phyloP scores from a whole-genome alignment of 2,113 vertebrate species.

The Lagopus muta region DNA sequence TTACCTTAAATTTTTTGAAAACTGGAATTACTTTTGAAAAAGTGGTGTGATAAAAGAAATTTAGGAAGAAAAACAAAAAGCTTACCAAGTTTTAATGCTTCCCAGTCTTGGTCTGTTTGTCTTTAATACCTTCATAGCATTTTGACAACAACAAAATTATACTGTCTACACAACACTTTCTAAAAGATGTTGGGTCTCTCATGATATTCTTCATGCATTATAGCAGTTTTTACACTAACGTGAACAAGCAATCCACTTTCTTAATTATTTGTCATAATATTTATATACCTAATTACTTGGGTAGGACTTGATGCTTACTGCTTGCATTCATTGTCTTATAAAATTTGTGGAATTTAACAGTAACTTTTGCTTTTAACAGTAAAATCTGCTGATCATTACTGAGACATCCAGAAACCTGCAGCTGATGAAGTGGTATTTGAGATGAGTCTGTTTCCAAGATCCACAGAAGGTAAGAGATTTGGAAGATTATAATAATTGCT shows the following conservation, averaged over 20 bases:
- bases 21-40: not conserved
- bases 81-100: not conserved
- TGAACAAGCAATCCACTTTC: not conserved
- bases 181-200: not conserved
- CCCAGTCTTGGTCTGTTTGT: not conserved
- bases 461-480: not conserved
- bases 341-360: not conserved
- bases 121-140: not conserved
- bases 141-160: not conserved
- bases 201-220: not conserved
- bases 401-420: slow-evolving; percentile 1
- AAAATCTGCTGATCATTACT: not conserved
- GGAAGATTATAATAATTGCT: not conserved
- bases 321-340: not conserved
- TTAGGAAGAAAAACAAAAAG: too few relatives aligned
- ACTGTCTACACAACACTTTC: not conserved
- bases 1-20: not conserved
- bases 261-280: not conserved
- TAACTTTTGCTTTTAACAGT: not conserved
- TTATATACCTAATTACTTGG: too few relatives aligned
- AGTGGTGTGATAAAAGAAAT: not conserved
- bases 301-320: not conserved
- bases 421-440: not conserved
- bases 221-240: not conserved
- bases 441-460: not conserved